phyloP scores from a whole-genome alignment of 1,140 invertebrate genomes.

The Galendromus occidentalis region DNA sequence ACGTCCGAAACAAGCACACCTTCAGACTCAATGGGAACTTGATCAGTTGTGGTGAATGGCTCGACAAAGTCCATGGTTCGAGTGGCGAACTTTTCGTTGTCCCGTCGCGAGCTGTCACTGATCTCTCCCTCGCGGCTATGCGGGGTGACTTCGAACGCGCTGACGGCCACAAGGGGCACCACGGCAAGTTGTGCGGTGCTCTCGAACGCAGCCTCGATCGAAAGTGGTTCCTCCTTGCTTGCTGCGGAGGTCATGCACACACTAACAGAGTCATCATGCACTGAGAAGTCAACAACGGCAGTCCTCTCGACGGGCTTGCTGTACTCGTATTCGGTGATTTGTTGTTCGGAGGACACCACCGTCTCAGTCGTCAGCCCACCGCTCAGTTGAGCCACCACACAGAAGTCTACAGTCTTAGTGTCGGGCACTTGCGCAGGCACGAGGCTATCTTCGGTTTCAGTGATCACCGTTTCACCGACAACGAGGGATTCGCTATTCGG shows the following conservation, averaged over 20 bases:
- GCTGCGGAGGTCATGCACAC: slow-evolving; percentile 11
- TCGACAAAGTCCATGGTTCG: not conserved
- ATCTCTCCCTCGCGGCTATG: slow-evolving; percentile 4
- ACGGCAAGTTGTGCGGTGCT: not conserved
- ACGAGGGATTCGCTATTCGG: not conserved
- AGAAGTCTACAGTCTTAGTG: slow-evolving; percentile 9
- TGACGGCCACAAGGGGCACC: slow-evolving; percentile 1
- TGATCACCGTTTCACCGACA: not conserved
- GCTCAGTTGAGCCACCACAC: slow-evolving; percentile 3
- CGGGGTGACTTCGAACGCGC: slow-evolving; percentile 3
- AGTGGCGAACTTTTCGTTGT: not conserved
- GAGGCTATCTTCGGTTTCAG: slow-evolving; percentile 3
- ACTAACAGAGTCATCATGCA: slow-evolving; percentile 9
- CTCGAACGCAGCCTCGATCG: not conserved
- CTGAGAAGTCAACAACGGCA: not conserved
- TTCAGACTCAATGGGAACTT: not conserved
- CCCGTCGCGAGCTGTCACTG: not conserved
- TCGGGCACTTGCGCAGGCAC: slow-evolving; percentile 9
- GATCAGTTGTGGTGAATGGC: not conserved
- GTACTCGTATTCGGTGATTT: not conserved
- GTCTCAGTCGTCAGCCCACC: not conserved
- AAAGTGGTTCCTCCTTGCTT: slow-evolving; percentile 9
- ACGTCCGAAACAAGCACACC: not conserved
- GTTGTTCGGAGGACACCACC: slow-evolving; percentile 3
- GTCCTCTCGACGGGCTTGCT: not conserved